Conservation (phyloP, 2,113 vertebrate genomes). For the Petrocephalus zakoni region DNA sequence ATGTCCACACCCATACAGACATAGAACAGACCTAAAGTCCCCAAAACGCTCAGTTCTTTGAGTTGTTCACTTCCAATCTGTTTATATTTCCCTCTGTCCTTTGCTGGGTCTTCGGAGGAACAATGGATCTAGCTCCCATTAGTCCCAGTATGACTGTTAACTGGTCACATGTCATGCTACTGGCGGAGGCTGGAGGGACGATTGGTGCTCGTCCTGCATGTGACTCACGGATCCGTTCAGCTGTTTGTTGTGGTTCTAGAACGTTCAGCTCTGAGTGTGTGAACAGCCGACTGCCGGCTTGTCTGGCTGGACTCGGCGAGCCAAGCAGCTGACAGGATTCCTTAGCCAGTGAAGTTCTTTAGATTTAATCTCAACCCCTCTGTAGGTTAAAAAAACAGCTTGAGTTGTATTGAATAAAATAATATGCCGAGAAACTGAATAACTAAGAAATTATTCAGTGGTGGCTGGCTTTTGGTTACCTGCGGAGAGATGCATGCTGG, state of each 20-base stretch:
- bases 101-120: conserved; percentile 18
- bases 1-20: conserved; percentile 29
- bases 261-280: not conserved
- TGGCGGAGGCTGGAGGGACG: not conserved
- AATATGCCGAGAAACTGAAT: not conserved
- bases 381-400: not conserved
- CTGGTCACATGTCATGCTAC: not conserved
- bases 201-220: not conserved
- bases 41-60: conserved; percentile 55
- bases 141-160: not conserved
- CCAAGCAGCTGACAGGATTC: not conserved
- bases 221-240: not conserved
- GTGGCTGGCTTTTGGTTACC: not conserved
- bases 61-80: conserved; percentile 40
- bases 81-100: conserved; percentile 29
- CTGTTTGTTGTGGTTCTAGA: not conserved
- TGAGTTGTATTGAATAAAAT: not conserved
- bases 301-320: not conserved
- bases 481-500: not conserved
- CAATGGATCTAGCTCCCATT: conserved; percentile 17
- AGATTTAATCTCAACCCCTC: no score
- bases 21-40: conserved; percentile 46
- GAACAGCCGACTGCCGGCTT: not conserved
- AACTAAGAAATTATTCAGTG: not conserved
- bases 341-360: no score